Base-by-base conservation (phyloP, 2,113 vertebrate species). In the Lagenorhynchus albirostris region DNA sequence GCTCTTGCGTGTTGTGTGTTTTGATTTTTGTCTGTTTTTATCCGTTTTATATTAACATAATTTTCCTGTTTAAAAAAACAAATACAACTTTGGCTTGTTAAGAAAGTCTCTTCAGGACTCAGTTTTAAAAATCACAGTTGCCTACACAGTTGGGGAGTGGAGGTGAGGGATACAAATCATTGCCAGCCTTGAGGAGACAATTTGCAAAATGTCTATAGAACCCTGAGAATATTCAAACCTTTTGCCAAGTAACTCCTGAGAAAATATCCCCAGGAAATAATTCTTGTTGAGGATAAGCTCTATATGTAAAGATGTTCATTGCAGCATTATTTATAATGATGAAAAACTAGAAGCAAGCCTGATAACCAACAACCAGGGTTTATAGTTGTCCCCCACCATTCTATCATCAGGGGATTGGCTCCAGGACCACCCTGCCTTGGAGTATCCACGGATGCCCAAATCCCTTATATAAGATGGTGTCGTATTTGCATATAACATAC, bases 31-130 rank as follows among this genome's bases (percentile, higher is more conserved):
- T 99, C 97, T 97, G 98, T 99, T 98, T 98, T 98, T 98, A 97
- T 97, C 97, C 98, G 99, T 99, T 99, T 98, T 98, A 98, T 98
- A 99, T 98, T 98, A 98, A 98, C 98, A 98, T 98, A 97, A 98
- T 98, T 99, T 98, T 98, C 96, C 97, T 98, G 99, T 99, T 99
- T 98, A 97, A 98, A 98, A 98, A 98, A 97, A 98, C 97, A 98
- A 99, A 99, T 99, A 99, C 98, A 99, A 97, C 93, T 97, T 98
- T 89, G 97, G 98, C 98, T 98, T 98, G 98, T 98, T 98, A 83
- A 97, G 50, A 92, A 89, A 71, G 20, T 31, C 65, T 96, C 67
- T 60, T 89, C 44, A 38, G 82, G 77, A 95, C 44, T 96, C 53
- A 18, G 1, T 94, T 95, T 94, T 70, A 5, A 74, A 87, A 60